Conservation (phyloP, 1,140 invertebrate species). For the Nymphalis io region DNA sequence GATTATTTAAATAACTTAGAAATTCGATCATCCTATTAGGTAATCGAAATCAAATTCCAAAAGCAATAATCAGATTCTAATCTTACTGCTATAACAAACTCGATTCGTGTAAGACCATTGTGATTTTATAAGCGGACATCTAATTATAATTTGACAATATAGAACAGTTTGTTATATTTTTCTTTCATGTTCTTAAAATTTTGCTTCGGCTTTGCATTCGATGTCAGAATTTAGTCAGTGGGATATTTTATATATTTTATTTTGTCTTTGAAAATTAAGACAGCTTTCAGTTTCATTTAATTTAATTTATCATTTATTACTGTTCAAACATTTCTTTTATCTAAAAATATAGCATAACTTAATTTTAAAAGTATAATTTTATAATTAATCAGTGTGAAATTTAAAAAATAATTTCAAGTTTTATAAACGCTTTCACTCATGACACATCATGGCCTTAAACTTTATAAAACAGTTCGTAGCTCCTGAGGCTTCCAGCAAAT, state of each 20-base stretch:
- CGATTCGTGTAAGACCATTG: background rate
- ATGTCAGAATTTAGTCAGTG: no score
- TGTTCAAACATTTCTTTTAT: no score
- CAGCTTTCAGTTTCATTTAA: no score
- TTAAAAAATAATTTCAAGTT: no score
- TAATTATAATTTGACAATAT: background rate
- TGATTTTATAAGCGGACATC: background rate
- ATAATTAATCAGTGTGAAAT: no score
- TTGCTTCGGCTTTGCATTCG: no score
- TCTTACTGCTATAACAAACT: conserved; percentile 4
- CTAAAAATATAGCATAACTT: no score
- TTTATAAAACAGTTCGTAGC: conserved; percentile 9
- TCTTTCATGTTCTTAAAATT: no score
- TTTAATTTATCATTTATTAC: no score
- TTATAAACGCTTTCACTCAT: background rate
- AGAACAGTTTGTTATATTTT: background rate
- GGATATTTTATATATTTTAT: no score
- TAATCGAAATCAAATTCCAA: conserved; percentile 15
- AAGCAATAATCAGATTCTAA: conserved; percentile 20
- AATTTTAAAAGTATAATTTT: no score
- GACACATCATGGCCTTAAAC: background rate
- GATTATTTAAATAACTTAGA: background rate
- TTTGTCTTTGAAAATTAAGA: no score
- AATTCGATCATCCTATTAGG: conserved; percentile 2
- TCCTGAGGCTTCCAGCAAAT: conserved; percentile 22